These are phyloP conservation scores for Ethmia dodecea DNA, from an alignment of 2,888 invertebrate species.

Conservation along the genomic window DNA sequence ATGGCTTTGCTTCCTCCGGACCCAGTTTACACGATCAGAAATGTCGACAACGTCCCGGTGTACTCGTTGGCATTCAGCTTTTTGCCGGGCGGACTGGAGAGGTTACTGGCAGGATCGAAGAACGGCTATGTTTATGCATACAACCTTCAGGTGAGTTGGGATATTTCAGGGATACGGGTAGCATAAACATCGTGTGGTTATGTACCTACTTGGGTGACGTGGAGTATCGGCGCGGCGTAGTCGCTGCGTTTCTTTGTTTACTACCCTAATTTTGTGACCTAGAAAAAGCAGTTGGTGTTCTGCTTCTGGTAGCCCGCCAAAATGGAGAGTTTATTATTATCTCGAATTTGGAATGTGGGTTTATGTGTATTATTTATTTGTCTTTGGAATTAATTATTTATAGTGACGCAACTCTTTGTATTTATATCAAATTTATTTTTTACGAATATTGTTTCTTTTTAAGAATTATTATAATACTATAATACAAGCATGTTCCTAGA, in stretches of 20 bases:
- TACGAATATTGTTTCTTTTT: too few species aligned
- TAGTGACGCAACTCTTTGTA: too few species aligned
- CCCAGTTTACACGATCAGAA: conserved; percentile 84
- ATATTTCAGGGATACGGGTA: conserved; percentile 36
- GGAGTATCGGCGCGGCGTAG: conserved; percentile 22
- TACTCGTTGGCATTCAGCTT: conserved; percentile 84
- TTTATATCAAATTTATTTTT: too few species aligned
- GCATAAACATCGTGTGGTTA: neutral
- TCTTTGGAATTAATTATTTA: too few species aligned
- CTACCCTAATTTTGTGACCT: conserved; percentile 63
- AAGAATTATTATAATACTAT: too few species aligned
- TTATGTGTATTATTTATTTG: too few species aligned
- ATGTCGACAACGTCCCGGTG: conserved; percentile 83
- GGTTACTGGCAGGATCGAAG: conserved; percentile 84
- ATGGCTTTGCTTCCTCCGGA: conserved; percentile 88
- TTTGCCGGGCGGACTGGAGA: conserved; percentile 75
- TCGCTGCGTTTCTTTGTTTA: conserved; percentile 49
- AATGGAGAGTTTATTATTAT: conserved; percentile 5
- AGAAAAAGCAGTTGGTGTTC: conserved; percentile 35
- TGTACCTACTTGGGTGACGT: conserved; percentile 8
- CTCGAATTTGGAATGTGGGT: too few species aligned
- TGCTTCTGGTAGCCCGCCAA: conserved; percentile 8
- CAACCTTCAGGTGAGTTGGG: conserved; percentile 84
- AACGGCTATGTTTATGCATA: conserved; percentile 86
- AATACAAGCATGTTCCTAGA: too few species aligned